A percentile compares a stretch with the other conserved stretches of the same genome.
Evolutionary conservation across 1,140 invertebrate genomes (phyloP).

Genomic region (Caenorhabditis elegans): WBcel235 BX284603.4:12380001-12380500

Average conservation of each 20-base stretch:
- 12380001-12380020: not conserved
- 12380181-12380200: not conserved
- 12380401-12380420: constrained; percentile 82
- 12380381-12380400: constrained; percentile 84
- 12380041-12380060: not conserved
- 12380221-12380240: constrained; percentile 76
- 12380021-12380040: not conserved
- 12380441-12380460: constrained; percentile 80
- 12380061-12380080: not conserved
- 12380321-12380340: not conserved
- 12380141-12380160: not conserved
- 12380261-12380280: constrained; percentile 83
- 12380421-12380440: constrained; percentile 83
- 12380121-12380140: not conserved
- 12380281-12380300: constrained; percentile 69
- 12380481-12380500: not conserved
- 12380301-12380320: constrained; percentile 66
- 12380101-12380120: not conserved
- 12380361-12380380: constrained; percentile 91
- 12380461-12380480: constrained; percentile 71
- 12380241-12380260: constrained; percentile 83
- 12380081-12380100: not conserved
- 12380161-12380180: not conserved
- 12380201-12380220: not conserved
- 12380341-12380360: no score